phyloP scores from a whole-genome alignment of 2,797 vertebrate species.

The Coracias cyanogaster region DNA sequence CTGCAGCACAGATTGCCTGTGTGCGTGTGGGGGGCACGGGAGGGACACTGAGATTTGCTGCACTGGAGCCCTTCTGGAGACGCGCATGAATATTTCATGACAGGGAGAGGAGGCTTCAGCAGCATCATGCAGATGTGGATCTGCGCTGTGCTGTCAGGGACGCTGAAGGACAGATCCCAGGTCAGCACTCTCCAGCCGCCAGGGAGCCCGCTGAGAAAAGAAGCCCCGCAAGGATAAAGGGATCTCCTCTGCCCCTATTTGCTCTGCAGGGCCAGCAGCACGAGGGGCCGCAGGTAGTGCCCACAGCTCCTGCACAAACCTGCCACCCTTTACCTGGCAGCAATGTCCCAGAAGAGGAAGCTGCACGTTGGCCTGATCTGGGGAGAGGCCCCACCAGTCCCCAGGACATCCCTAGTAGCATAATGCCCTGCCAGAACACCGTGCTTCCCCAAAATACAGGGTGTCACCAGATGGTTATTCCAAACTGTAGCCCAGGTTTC shows the following conservation, averaged over 20 bases:
- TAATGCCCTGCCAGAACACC: neutral
- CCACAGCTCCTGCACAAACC: neutral
- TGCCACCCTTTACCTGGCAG: neutral
- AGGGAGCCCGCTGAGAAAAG: neutral
- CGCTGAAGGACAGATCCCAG: neutral
- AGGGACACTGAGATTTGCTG: neutral
- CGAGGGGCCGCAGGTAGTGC: neutral
- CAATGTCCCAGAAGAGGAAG: neutral
- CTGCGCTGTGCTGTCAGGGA: neutral
- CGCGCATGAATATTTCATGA: neutral
- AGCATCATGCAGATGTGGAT: neutral
- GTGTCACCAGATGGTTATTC: neutral
- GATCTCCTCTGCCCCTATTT: neutral
- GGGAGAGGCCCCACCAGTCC: fast-evolving
- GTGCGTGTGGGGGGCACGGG: neutral
- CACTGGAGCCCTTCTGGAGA: neutral
- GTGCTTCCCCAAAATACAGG: neutral
- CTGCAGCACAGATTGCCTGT: neutral
- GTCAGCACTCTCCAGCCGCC: neutral
- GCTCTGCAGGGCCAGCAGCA: neutral
- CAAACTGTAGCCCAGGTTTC: neutral
- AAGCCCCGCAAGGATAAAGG: neutral
- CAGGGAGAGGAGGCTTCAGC: neutral
- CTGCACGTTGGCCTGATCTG: neutral
- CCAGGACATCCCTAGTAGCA: neutral